Evolutionary conservation across 2,888 invertebrate genomes (phyloP).

Genomic region (Drosophila tanythrix): DNA sequence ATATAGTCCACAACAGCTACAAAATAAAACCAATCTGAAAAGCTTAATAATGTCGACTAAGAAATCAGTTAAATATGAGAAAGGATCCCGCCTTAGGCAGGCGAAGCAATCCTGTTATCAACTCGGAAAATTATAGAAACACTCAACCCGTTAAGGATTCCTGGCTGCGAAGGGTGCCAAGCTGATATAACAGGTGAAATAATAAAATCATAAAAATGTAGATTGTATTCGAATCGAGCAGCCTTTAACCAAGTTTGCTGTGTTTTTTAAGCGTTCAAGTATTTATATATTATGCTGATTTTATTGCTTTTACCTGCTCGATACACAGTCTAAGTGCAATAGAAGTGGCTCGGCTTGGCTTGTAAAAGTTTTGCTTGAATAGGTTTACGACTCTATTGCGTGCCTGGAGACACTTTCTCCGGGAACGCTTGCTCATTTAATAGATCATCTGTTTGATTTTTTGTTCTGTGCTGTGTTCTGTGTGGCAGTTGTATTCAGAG

Average conservation of each 20-base stretch:
- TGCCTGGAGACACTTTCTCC: not conserved
- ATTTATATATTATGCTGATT: slow-evolving; percentile 2
- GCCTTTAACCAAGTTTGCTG: not conserved
- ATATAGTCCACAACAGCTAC: not conserved
- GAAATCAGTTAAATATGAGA: not conserved
- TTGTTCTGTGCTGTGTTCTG: not conserved
- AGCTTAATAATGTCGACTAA: not conserved
- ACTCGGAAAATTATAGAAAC: not conserved
- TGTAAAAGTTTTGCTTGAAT: slow-evolving; percentile 5
- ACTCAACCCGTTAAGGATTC: not conserved
- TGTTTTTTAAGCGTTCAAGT: not conserved
- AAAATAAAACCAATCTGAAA: not conserved
- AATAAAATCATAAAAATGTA: not conserved
- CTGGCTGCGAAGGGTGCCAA: too few relatives aligned
- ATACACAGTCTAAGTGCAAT: slow-evolving; percentile 1
- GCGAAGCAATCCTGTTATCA: not conserved
- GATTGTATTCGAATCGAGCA: not conserved
- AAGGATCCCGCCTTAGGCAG: not conserved
- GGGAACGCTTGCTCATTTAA: slow-evolving; percentile 24
- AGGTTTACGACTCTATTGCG: slow-evolving; percentile 25
- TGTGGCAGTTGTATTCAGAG: too few relatives aligned
- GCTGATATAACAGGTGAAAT: not conserved
- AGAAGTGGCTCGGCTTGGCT: not conserved
- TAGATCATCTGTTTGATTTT: slow-evolving; percentile 44
- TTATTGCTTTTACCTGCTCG: not conserved